These are phyloP conservation scores for Sebastes diaconus DNA, from an alignment of 2,797 vertebrate species.

Conservation along the genomic window DNA sequence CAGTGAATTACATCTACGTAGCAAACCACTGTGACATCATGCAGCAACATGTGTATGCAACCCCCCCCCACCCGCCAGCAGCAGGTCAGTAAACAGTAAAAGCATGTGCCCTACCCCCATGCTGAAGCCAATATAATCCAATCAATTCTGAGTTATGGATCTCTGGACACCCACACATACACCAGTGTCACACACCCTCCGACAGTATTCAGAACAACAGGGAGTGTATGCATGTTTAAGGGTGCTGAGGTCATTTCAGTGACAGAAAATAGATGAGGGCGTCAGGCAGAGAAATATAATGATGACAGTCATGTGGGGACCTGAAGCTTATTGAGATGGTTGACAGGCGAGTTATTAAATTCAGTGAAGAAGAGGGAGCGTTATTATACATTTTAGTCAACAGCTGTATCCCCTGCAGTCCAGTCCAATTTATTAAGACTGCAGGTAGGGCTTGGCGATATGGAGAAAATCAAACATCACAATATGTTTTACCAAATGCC, in stretches of 20 bases:
- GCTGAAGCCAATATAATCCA: conserved; percentile 59
- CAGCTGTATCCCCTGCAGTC: background rate
- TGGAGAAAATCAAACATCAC: too few relatives aligned
- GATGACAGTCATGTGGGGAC: background rate
- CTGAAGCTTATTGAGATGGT: background rate
- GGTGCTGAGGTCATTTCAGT: conserved; percentile 12
- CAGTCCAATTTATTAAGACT: background rate
- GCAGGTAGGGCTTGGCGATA: background rate
- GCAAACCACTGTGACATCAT: conserved; percentile 39
- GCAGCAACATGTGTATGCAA: conserved; percentile 22
- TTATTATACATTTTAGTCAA: background rate
- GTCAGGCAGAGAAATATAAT: background rate
- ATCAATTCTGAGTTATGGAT: conserved; percentile 77
- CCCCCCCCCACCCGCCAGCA: background rate
- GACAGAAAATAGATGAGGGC: conserved; percentile 8
- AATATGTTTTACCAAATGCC: too few relatives aligned
- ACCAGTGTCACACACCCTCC: conserved; percentile 13
- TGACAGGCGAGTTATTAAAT: conserved; percentile 4
- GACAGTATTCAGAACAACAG: conserved; percentile 20
- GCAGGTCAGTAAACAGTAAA: conserved; percentile 39
- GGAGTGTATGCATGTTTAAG: conserved; percentile 3
- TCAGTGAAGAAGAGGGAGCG: background rate
- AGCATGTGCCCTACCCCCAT: conserved; percentile 33
- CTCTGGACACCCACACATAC: conserved; percentile 32
- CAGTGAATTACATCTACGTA: background rate